Percentiles rank a stretch among this genome's conserved stretches.
These are phyloP conservation scores for Amiota minor DNA, from an alignment of 2,888 invertebrate species.

Conservation along the genomic window DNA sequence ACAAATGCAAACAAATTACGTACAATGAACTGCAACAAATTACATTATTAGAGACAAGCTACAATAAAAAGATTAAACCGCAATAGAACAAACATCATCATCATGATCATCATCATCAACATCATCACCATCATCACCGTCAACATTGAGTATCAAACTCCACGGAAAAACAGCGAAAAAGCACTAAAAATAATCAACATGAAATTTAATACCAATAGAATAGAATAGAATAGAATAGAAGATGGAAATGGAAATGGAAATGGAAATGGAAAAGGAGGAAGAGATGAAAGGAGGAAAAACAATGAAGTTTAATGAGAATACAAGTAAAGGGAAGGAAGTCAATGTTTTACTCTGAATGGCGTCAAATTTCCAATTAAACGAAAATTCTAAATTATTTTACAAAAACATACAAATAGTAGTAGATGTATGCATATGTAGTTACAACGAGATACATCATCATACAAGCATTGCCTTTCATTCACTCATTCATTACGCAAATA, in stretches of 20 bases:
- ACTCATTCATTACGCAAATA: background rate
- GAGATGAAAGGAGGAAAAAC: background rate
- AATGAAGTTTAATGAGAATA: background rate
- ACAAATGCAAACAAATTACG: conserved; percentile 5
- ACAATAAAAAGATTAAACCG: conserved; percentile 2
- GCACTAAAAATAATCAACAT: conserved; percentile 7
- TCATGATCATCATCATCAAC: background rate
- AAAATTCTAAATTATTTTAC: conserved; percentile 30
- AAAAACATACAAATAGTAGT: conserved; percentile 33
- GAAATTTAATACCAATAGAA: conserved; percentile 20
- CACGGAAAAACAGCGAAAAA: background rate
- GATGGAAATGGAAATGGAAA: background rate
- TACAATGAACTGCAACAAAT: conserved; percentile 13
- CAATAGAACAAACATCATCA: conserved; percentile 15
- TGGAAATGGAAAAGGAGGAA: background rate
- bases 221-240: background rate
- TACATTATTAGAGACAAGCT: background rate
- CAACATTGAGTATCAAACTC: background rate
- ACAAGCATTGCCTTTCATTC: background rate
- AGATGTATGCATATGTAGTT: too few species aligned
- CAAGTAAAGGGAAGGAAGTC: background rate
- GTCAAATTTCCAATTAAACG: conserved; percentile 27
- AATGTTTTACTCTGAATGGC: conserved; percentile 4
- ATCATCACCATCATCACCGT: background rate
- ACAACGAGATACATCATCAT: background rate